Conservation (phyloP, 2,797 vertebrate genomes). For the Galago senegalensis region DNA sequence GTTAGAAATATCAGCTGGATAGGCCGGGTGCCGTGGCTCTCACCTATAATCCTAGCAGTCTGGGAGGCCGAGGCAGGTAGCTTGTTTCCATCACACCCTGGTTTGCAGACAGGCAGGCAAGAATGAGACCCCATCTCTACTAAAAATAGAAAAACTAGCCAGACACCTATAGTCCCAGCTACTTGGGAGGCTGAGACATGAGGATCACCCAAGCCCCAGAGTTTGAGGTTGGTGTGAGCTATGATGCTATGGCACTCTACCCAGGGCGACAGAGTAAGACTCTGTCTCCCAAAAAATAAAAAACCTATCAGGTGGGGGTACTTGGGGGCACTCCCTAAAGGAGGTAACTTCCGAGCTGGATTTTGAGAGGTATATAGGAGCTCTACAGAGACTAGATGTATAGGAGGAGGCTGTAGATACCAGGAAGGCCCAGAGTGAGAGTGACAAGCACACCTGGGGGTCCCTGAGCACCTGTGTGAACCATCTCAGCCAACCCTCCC, state of each 20-base stretch:
- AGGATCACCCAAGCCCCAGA: no score
- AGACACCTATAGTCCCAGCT: no score
- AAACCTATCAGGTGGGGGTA: background rate
- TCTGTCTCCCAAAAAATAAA: background rate
- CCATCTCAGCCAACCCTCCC: rapidly evolving
- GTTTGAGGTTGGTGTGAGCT: no score
- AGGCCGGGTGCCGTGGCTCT: background rate
- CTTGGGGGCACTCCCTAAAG: background rate
- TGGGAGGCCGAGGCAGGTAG: no score
- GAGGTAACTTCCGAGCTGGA: background rate
- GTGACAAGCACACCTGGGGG: rapidly evolving
- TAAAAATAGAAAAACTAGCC: no score
- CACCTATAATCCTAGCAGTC: no score
- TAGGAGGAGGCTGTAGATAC: background rate
- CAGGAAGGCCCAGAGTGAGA: rapidly evolving
- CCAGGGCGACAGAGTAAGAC: no score
- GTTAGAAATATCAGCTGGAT: rapidly evolving
- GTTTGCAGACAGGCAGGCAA: no score
- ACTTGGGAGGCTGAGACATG: no score
- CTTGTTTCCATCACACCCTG: no score
- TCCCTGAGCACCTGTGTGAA: rapidly evolving
- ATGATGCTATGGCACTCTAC: no score
- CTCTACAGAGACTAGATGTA: background rate
- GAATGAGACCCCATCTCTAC: no score
- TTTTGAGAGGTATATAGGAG: background rate